Base-by-base conservation (phyloP, 1,140 invertebrate genomes). In the Heliconius himera region DNA sequence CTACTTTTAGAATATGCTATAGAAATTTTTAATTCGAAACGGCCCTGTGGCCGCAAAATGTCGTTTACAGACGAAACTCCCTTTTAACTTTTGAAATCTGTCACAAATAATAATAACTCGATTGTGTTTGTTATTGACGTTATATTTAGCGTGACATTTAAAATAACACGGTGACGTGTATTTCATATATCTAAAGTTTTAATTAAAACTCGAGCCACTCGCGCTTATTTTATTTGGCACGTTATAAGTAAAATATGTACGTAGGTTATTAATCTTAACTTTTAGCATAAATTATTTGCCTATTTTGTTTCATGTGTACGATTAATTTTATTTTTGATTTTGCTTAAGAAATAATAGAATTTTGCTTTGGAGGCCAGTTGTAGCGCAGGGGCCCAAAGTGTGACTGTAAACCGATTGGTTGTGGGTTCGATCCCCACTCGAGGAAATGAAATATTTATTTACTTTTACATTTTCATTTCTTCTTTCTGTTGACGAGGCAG, bases 21-120 rank as follows among this genome's bases (percentile, higher is more conserved):
- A 85, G 84, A 87, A 88, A 91, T 91, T 91, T 36, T 90, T 87
- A 88, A 90, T 88, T 87, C 83, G 73, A 82, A 84, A 78, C 80
- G 79, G 72, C 70, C 81, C 74, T 85, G 81, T 26, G 72, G 79
- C 83, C 80, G 79, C 33, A 76, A 87, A 84, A 88, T 79, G 88
- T 90, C 88, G 88, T 29, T 70, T 76, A 49, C 89, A 92, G 83
- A 87, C 86, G 85, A 80, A 81, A 85, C 80, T 16, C 41, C 41
- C 41, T 86, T 87, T 82, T 82, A 90, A 86, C 81, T 87, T 88
- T 38, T 77, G 56, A 78, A 81, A 33, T 29, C 46, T 74, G 72
- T 74, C 66, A 78, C 46, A 71, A 41, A 66, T 54, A 74, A 66
- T 54, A 74, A 75, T 72, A 51, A 46, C 33, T 16, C 41, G 13